Base-by-base conservation (phyloP, 2,113 vertebrate species). In the Phylloscopus trochiloides region DNA sequence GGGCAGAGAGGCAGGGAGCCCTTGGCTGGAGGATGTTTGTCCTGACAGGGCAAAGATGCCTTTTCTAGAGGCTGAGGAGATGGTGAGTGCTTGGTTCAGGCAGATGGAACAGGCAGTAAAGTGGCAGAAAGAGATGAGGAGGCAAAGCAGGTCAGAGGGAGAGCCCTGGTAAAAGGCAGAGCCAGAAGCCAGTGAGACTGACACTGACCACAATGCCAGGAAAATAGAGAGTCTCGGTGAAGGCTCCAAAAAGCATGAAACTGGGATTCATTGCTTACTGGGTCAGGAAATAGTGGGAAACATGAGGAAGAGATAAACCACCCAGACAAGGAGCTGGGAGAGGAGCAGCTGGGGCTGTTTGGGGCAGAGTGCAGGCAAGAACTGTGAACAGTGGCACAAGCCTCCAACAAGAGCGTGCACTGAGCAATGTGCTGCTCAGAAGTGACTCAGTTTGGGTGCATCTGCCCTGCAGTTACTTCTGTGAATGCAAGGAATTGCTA, bases 391-490 rank as follows among this genome's bases (percentile, higher is more conserved):
- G 14, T 14, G 32, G 38, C 25, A 52, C 45, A 10, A 88, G 16
- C 62, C 79, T 90, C 2, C 1, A 86, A 88, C 34, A 79, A 36
- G 4, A 82, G 17, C 1, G 0, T 29, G 67, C 25, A 10, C 43
- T 40, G 24, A 52, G 48, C 28, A 88, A 61, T 0, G 3, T 52
- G 19, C 52, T 57, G 42, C 52, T 79, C 58, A 52, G 57, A 80
- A 86, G 14, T 92, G 91, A 96, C 79, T 77, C 38, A 89, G 28
- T 70, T 94, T 80, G 86, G 80, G 91, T 80, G 10, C 79, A 65
- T 90, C 59, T 94, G 91, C 91, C 89, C 83, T 84, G 55, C 47
- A 91, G 83, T 86, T 75, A 88, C 36, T 90, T 81, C 76, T 96
- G 36, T 61, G 83, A 94, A 40, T 13, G 18, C 40, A 51, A 28